These are phyloP conservation scores for Hemiprocne comata DNA, from an alignment of 2,113 vertebrate species.

Conservation along the genomic window DNA sequence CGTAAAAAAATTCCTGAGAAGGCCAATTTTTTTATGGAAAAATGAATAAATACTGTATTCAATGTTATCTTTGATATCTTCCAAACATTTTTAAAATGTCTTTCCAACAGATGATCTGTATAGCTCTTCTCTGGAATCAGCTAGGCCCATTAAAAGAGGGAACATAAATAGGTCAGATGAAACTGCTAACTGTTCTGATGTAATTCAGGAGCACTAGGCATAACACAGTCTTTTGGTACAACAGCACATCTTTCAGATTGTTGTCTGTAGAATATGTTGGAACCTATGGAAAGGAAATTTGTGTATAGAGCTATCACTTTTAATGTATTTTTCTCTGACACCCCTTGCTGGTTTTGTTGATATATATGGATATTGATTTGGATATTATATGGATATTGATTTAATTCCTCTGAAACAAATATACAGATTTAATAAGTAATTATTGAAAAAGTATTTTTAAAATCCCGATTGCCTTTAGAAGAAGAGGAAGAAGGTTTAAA, in stretches of 20 bases:
- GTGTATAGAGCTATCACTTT: not conserved
- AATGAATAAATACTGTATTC: not conserved
- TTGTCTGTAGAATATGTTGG: not conserved
- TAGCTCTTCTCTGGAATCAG: slow-evolving; percentile 14
- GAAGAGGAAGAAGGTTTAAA: not conserved
- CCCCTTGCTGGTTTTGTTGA: not conserved
- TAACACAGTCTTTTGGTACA: not conserved
- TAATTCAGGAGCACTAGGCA: not conserved
- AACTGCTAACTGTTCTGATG: not conserved
- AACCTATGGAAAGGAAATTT: not conserved
- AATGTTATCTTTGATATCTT: not conserved
- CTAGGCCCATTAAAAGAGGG: not conserved
- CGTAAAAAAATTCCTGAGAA: not conserved
- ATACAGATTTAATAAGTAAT: not conserved
- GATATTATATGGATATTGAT: not conserved
- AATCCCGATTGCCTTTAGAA: not conserved
- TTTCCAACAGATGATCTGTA: not conserved
- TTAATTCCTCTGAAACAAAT: slow-evolving; percentile 6
- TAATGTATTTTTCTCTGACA: not conserved
- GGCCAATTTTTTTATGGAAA: not conserved
- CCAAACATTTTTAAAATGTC: not conserved
- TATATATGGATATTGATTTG: not conserved
- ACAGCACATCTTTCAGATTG: not conserved
- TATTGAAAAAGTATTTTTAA: not conserved
- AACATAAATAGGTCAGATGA: not conserved